These are phyloP conservation scores for Idaea dimidiata DNA, from an alignment of 2,888 invertebrate species.

Conservation along the genomic window DNA sequence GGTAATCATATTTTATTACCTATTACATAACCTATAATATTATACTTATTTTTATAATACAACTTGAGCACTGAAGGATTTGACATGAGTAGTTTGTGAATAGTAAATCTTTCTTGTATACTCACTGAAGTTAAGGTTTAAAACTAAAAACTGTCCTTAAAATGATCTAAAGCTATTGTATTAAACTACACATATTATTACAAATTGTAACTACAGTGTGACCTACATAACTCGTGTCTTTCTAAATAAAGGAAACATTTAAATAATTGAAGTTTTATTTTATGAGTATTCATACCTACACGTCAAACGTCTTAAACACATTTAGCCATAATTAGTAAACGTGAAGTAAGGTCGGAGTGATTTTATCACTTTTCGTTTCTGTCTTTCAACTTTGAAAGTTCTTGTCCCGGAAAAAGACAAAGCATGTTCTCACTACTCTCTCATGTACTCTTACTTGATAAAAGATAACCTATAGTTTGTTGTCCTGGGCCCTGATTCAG, in stretches of 20 bases:
- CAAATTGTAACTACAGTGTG: conserved; percentile 12
- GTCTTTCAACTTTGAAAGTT: too few relatives aligned
- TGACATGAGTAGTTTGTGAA: conserved; percentile 49
- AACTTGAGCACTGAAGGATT: conserved; percentile 62
- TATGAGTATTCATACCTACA: too few relatives aligned
- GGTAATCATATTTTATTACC: not conserved
- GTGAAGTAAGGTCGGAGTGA: too few relatives aligned
- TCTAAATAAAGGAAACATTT: conserved; percentile 23
- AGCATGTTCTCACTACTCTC: too few relatives aligned
- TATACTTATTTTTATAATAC: conserved; percentile 13
- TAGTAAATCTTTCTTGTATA: conserved; percentile 7
- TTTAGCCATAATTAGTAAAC: too few relatives aligned
- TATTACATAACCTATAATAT: too few relatives aligned
- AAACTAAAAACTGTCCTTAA: conserved; percentile 11
- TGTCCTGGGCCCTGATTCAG: too few relatives aligned
- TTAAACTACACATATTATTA: conserved; percentile 8
- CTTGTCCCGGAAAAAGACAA: too few relatives aligned
- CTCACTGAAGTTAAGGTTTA: conserved; percentile 3
- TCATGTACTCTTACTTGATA: too few relatives aligned
- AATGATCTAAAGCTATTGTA: conserved; percentile 8
- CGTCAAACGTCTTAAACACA: too few relatives aligned
- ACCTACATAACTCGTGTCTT: conserved; percentile 15
- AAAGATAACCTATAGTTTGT: too few relatives aligned
- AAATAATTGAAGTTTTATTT: not conserved
- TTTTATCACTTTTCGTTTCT: too few relatives aligned